Evolutionary conservation across 2,888 invertebrate species (phyloP).

Genomic region (Drosophila prostipennis): DNA sequence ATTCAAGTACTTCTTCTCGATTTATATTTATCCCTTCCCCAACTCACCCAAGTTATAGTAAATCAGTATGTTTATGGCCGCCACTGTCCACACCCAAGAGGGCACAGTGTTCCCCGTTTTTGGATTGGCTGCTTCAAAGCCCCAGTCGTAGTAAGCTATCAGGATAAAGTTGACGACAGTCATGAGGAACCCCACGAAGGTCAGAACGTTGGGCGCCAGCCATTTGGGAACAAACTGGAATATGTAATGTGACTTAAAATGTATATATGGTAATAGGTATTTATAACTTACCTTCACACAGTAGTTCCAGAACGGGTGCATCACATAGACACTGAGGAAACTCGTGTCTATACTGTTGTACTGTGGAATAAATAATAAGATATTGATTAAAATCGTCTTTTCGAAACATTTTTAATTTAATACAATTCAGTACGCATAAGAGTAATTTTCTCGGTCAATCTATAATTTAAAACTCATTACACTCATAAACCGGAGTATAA

Average conservation of each 20-base stretch:
- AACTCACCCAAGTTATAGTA: conserved; percentile 96
- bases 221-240: conserved; percentile 95
- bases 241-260: conserved; percentile 2
- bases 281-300: conserved; percentile 92
- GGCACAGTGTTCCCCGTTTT: conserved; percentile 87
- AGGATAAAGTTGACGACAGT: conserved; percentile 94
- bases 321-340: conserved; percentile 97
- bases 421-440: background rate
- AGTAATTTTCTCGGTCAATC: background rate
- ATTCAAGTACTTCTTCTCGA: background rate
- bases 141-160: conserved; percentile 94
- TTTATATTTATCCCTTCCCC: accelerated
- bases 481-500: no score
- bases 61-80: conserved; percentile 95
- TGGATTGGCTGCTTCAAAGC: conserved; percentile 86
- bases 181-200: conserved; percentile 96
- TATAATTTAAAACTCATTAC: background rate
- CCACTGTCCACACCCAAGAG: conserved; percentile 92
- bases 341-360: conserved; percentile 98
- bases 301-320: conserved; percentile 99
- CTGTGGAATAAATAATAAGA: conserved; percentile 86
- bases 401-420: background rate
- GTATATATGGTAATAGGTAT: background rate
- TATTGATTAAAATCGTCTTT: conserved; percentile 2
- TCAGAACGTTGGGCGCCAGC: conserved; percentile 98